phyloP scores from a whole-genome alignment of 2,113 vertebrate species.

The Alosa alosa region DNA sequence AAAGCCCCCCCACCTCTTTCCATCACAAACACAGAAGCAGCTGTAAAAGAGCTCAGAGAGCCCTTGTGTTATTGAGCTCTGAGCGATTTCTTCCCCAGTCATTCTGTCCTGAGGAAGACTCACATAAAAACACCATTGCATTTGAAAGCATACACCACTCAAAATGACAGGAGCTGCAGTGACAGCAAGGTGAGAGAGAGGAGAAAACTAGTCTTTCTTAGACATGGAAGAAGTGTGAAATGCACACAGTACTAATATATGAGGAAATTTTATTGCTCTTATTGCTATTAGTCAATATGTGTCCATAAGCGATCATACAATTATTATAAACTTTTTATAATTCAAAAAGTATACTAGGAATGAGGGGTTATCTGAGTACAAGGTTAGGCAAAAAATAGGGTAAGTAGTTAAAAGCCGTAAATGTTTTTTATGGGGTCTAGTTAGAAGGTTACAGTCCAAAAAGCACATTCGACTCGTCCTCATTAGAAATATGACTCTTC shows the following conservation, averaged over 20 bases:
- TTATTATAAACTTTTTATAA: neutral
- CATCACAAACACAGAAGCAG: neutral
- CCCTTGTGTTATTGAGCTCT: neutral
- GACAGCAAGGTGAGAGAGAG: conserved; percentile 60
- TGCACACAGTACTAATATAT: conserved; percentile 32
- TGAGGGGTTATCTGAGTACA: neutral
- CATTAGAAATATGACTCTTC: conserved; percentile 24
- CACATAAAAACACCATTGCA: conserved; percentile 70
- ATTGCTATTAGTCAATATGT: neutral
- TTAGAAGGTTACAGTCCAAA: conserved; percentile 3
- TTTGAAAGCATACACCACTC: conserved; percentile 69
- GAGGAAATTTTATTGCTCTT: too few species aligned
- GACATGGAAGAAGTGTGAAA: conserved; percentile 39
- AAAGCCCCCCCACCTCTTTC: neutral
- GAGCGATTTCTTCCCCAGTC: conserved; percentile 67
- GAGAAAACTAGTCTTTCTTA: conserved; percentile 40
- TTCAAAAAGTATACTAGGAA: neutral
- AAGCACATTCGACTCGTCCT: conserved; percentile 13
- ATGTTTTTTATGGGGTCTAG: neutral
- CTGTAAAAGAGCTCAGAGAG: neutral
- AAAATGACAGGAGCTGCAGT: conserved; percentile 75
- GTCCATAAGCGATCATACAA: neutral
- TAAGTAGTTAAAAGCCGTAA: neutral
- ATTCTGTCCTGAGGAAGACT: conserved; percentile 59
- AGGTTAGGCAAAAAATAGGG: neutral